These are phyloP conservation scores for Catharus bicknelli DNA, from an alignment of 2,113 vertebrate species.

Conservation along the genomic window DNA sequence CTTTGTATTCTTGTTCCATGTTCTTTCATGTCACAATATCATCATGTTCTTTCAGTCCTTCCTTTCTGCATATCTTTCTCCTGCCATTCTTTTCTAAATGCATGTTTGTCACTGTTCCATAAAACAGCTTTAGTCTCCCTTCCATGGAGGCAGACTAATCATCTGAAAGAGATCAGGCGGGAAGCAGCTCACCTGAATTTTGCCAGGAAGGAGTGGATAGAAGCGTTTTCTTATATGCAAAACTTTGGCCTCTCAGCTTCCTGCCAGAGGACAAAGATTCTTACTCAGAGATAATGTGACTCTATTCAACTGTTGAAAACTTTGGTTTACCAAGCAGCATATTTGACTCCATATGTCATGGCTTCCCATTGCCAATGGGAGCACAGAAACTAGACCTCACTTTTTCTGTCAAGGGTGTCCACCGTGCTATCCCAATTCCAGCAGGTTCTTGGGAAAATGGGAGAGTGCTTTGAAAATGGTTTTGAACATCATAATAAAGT, in stretches of 20 bases:
- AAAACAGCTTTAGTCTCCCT: background rate
- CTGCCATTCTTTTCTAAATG: background rate
- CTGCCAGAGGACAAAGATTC: background rate
- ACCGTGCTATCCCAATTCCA: background rate
- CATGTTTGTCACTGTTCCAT: background rate
- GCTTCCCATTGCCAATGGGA: background rate
- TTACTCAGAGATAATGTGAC: background rate
- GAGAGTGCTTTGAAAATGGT: background rate
- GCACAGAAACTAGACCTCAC: background rate
- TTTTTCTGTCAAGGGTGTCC: background rate
- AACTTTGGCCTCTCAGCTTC: background rate
- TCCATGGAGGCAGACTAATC: background rate
- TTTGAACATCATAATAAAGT: background rate
- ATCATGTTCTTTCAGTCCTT: background rate
- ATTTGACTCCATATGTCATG: background rate
- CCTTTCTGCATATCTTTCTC: background rate
- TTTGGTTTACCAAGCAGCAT: background rate
- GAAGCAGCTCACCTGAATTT: constrained; percentile 2
- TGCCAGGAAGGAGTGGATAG: background rate
- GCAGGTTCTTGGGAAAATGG: background rate
- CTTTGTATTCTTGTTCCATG: background rate
- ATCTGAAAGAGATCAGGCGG: background rate
- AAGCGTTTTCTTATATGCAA: constrained; percentile 36
- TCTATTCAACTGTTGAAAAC: background rate
- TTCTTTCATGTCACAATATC: background rate